Evolutionary conservation across 2,888 invertebrate species (phyloP).

Genomic region (Chrysolina oricalcia): DNA sequence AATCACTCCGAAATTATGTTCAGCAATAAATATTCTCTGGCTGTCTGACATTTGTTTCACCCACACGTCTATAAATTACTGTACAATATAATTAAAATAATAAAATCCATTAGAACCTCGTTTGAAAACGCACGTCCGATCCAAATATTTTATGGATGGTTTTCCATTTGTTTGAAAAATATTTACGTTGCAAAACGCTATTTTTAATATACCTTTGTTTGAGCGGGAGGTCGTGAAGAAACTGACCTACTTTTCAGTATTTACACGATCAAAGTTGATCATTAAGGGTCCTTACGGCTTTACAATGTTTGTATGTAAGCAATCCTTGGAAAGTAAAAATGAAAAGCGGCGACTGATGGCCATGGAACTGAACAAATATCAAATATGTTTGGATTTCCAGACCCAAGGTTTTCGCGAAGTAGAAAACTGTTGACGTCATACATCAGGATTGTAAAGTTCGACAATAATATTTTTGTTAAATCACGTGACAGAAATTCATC

Average conservation of each 20-base stretch:
- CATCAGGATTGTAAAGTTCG: not conserved
- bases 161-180: conserved; percentile 16
- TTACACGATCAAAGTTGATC: not conserved
- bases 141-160: conserved; percentile 10
- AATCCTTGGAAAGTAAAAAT: conserved; percentile 1
- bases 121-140: conserved; percentile 10
- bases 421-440: not conserved
- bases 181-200: conserved; percentile 3
- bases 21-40: not conserved
- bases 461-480: too few species aligned
- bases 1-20: conserved; percentile 15
- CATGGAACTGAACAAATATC: conserved; percentile 2
- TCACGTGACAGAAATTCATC: too few species aligned
- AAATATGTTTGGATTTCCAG: not conserved
- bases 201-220: not conserved
- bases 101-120: conserved; percentile 4
- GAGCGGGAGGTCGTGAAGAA: not conserved
- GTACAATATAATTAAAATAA: conserved; percentile 10
- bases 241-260: not conserved
- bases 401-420: not conserved
- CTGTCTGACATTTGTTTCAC: not conserved
- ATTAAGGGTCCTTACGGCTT: conserved; percentile 15
- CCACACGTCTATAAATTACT: conserved; percentile 8
- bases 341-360: conserved; percentile 1
- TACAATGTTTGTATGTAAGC: conserved; percentile 9